phyloP scores from a whole-genome alignment of 2,888 invertebrate species.

The Maniola hyperantus region DNA sequence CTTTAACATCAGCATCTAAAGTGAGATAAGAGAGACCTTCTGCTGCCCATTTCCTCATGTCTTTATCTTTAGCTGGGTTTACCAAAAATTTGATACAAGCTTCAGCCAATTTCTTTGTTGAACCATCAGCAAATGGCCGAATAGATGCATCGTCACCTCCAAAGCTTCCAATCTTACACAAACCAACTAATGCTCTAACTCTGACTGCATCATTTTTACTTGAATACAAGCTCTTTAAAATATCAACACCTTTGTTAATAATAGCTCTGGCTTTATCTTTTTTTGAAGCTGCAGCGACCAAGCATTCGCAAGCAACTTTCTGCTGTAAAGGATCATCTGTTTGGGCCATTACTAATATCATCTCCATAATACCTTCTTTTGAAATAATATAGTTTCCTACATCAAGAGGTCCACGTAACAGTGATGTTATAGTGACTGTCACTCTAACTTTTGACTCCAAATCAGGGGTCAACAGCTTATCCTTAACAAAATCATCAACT shows the following conservation, averaged over 20 bases:
- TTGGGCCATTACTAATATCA: slow-evolving; percentile 98
- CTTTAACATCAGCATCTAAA: slow-evolving; percentile 99
- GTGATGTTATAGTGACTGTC: slow-evolving; percentile 92
- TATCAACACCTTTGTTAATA: slow-evolving; percentile 93
- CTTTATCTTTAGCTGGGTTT: slow-evolving; percentile 93
- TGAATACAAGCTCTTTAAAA: slow-evolving; percentile 96
- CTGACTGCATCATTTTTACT: slow-evolving; percentile 95
- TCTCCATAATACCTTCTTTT: slow-evolving; percentile 94
- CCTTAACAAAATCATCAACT: slow-evolving; percentile 93
- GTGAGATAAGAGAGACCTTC: slow-evolving; percentile 98
- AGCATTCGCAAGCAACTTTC: slow-evolving; percentile 97
- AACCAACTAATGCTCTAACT: slow-evolving; percentile 94
- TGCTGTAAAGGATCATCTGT: slow-evolving; percentile 95
- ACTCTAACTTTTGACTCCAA: slow-evolving; percentile 95
- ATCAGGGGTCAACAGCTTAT: slow-evolving; percentile 91
- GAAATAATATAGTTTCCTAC: slow-evolving; percentile 94
- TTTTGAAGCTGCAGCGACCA: slow-evolving; percentile 98
- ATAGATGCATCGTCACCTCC: slow-evolving; percentile 98
- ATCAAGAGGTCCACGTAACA: slow-evolving; percentile 95
- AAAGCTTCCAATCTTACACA: slow-evolving; percentile 97
- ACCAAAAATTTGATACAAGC: slow-evolving; percentile 96
- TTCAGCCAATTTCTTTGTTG: slow-evolving; percentile 94
- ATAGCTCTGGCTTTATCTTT: slow-evolving; percentile 97
- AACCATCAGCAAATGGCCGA: slow-evolving; percentile 97
- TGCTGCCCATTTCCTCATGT: slow-evolving; percentile 97